Conservation (phyloP, 1,140 invertebrate genomes). For the Nephila pilipes region DNA sequence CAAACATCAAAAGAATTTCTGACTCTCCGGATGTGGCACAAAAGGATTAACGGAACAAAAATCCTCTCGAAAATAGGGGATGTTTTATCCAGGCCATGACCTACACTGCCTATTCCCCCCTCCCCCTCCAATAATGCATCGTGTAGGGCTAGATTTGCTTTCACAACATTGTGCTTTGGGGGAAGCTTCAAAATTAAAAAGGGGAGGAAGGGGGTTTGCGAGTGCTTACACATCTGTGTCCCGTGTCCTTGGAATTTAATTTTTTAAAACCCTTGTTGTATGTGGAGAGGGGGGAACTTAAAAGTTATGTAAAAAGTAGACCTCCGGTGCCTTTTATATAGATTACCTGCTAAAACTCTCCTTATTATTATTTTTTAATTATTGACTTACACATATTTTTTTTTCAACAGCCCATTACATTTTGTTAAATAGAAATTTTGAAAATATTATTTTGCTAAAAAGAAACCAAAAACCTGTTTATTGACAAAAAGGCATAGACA, state of each 20-base stretch:
- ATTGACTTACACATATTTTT: too few species aligned
- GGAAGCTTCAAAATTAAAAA: neutral
- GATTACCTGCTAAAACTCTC: too few species aligned
- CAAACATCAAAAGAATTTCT: neutral
- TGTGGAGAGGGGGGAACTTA: too few species aligned
- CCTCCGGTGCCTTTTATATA: too few species aligned
- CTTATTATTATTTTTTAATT: too few species aligned
- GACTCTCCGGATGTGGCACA: neutral
- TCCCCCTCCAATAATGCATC: neutral
- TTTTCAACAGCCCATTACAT: too few species aligned
- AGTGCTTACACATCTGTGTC: neutral
- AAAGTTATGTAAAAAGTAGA: too few species aligned
- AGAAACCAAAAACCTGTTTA: too few species aligned
- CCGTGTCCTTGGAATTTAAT: neutral
- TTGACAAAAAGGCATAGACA: too few species aligned
- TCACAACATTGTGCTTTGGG: neutral
- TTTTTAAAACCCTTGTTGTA: too few species aligned
- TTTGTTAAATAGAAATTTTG: too few species aligned
- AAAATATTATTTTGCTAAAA: too few species aligned
- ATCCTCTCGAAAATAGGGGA: neutral
- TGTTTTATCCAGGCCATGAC: neutral
- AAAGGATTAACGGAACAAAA: conserved; percentile 17
- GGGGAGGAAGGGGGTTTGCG: neutral
- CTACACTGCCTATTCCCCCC: neutral
- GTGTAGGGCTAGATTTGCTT: neutral